phyloP scores from a whole-genome alignment of 2,888 invertebrate genomes.

The Amblyjoppa proteus region DNA sequence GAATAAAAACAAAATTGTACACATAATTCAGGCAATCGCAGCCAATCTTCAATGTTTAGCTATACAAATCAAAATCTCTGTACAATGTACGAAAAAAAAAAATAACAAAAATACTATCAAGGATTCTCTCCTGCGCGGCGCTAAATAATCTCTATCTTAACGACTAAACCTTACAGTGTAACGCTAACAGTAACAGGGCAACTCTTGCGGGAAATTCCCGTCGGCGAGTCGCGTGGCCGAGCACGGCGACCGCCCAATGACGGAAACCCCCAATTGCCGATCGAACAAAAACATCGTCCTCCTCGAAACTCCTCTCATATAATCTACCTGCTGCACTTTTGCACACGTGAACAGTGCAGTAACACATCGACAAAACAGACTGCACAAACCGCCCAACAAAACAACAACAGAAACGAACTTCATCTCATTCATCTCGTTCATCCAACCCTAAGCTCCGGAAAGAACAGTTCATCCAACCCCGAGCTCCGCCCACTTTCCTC shows the following conservation, averaged over 20 bases:
- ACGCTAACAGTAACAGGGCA: not conserved
- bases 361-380: constrained; percentile 5
- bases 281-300: not conserved
- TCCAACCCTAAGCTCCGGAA: no score
- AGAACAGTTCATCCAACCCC: not conserved
- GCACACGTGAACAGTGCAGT: constrained; percentile 17
- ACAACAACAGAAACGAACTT: not conserved
- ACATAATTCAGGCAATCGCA: constrained; percentile 11
- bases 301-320: not conserved
- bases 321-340: constrained; percentile 25
- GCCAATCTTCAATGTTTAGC: not conserved
- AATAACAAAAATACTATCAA: not conserved
- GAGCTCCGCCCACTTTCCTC: not conserved
- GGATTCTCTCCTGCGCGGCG: not conserved
- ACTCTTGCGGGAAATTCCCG: constrained; percentile 26
- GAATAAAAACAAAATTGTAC: not conserved
- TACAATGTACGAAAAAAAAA: constrained; percentile 5
- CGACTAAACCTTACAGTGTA: not conserved
- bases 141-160: constrained; percentile 2
- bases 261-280: not conserved
- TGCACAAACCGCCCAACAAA: not conserved
- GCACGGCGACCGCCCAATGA: not conserved
- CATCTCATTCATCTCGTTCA: not conserved
- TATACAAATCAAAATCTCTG: constrained; percentile 5
- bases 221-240: constrained; percentile 29